Base-by-base conservation (phyloP, 2,888 invertebrate genomes). In the Tinea trinotella region DNA sequence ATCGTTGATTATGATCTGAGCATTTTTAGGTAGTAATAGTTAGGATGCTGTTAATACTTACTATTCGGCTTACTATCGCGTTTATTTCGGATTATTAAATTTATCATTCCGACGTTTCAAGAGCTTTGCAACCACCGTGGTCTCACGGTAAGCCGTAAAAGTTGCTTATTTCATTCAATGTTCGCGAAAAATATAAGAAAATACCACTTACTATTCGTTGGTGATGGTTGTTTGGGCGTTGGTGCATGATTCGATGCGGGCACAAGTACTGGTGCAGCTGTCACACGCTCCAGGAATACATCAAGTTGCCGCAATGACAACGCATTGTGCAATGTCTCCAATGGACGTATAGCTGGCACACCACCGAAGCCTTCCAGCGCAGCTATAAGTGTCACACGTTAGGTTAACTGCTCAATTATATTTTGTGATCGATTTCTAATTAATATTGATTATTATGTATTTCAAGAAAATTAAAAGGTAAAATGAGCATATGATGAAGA, bases 311-410 rank as follows among this genome's bases (percentile, higher is more conserved):
- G 91, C 68, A 98, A 87, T 52, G 97, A 98, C 61, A 99, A 87
- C 50, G 97, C 96, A 83, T 99, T 99, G 88, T 99, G 99, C 57
- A 99, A 87, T 3, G 99, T 99, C 87, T 99, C 99, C 74, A 99
- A 83, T 1, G 98, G 98, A 24, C 98, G 92, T 64, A 99, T 96
- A 1, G 97, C 94, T 19, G 99, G 99, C 60, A 98, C 97, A 56
- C 95, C 95, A 57, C 94, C 95, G 76, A 94, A 94, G 24, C 94
- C 95, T 79, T 94, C 94, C 71, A 94, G 88, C 54, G 92, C 93
- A 87, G 87, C 76, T 78, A 44, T 36, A 36, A 4, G 6, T 6
- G 36, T 24, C 1, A 10, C n/a, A n/a, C n/a, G n/a, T n/a, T n/a
- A n/a, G n/a, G n/a, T n/a, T n/a, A n/a, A n/a, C 50, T 10, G 24